A percentile compares a stretch with the other conserved stretches of the same genome.
phyloP scores from a whole-genome alignment of 1,140 invertebrate species.

The Penaeus indicus region DNA sequence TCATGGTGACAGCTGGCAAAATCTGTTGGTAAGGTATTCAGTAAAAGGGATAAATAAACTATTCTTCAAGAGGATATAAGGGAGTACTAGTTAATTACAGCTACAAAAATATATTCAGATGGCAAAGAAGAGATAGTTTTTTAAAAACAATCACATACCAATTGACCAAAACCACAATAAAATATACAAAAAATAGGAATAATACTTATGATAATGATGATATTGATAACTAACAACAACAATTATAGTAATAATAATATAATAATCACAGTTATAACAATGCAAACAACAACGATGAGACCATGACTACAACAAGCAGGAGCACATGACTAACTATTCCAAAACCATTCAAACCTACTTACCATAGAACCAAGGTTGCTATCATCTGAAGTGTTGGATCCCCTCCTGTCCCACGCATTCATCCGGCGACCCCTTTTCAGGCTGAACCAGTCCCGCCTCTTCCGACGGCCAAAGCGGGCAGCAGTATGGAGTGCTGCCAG shows the following conservation, averaged over 20 bases:
- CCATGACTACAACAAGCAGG: too few species aligned
- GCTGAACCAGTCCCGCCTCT: conserved; percentile 60
- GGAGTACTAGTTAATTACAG: conserved; percentile 25
- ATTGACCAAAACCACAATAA: not conserved
- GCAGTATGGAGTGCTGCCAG: conserved; percentile 56
- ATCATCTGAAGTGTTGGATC: conserved; percentile 60
- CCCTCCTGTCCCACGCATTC: conserved; percentile 53
- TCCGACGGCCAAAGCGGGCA: conserved; percentile 55
- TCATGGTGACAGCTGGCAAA: conserved; percentile 55
- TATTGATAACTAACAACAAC: too few species aligned
- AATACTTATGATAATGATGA: too few species aligned
- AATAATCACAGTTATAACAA: too few species aligned
- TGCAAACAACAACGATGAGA: too few species aligned
- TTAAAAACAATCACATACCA: too few species aligned
- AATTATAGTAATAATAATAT: too few species aligned
- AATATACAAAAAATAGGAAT: too few species aligned
- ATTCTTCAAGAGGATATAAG: too few species aligned
- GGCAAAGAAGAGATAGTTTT: not conserved
- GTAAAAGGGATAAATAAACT: not conserved
- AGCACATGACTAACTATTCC: not conserved
- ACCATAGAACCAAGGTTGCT: conserved; percentile 63
- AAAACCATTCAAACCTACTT: not conserved
- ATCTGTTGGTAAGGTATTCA: conserved; percentile 38
- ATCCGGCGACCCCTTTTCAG: conserved; percentile 44
- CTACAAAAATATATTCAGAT: conserved; percentile 46